Conservation (phyloP, 2,888 invertebrate genomes). For the Frankliniella fusca region DNA sequence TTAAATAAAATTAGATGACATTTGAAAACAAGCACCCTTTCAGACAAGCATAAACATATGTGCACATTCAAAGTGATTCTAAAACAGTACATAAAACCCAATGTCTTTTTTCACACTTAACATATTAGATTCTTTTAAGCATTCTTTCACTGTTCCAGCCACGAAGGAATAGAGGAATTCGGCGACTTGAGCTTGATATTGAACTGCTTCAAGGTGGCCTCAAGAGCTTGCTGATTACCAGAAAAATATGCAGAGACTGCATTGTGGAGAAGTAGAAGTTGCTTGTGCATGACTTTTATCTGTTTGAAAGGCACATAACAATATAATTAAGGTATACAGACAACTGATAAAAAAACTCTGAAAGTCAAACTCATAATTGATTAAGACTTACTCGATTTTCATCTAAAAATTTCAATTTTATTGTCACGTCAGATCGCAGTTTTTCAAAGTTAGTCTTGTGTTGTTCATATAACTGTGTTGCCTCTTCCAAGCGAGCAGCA, state of each 20-base stretch:
- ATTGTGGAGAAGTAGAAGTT: constrained; percentile 90
- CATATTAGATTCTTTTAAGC: background rate
- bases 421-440: constrained; percentile 84
- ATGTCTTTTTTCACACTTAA: background rate
- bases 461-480: constrained; percentile 74
- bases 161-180: constrained; percentile 70
- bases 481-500: constrained; percentile 66
- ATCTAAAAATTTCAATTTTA: constrained; percentile 93
- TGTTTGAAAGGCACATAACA: constrained; percentile 48
- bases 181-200: constrained; percentile 84
- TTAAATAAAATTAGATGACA: background rate
- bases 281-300: constrained; percentile 99
- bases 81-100: background rate
- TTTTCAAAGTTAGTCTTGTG: constrained; percentile 90
- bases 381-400: constrained; percentile 79
- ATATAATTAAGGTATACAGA: background rate
- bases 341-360: background rate
- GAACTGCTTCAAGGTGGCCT: constrained; percentile 91
- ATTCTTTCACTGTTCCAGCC: constrained; percentile 66
- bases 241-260: constrained; percentile 96
- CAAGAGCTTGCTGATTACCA: constrained; percentile 89
- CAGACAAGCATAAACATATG: background rate
- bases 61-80: background rate
- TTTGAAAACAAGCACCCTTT: background rate
- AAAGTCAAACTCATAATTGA: background rate